These are phyloP conservation scores for Boloria euphrosyne DNA, from an alignment of 2,888 invertebrate genomes.

Conservation along the genomic window DNA sequence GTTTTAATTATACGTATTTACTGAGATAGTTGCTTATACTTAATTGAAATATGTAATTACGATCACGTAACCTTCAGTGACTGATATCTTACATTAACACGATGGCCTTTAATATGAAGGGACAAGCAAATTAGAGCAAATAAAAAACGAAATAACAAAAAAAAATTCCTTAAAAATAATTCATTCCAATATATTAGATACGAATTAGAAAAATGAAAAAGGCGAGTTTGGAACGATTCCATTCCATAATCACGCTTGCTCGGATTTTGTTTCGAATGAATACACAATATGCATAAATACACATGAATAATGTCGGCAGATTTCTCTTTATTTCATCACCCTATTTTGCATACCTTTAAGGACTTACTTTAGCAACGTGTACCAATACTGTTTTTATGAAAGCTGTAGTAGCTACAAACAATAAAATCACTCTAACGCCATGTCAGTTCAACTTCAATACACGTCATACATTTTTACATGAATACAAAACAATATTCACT, in stretches of 20 bases:
- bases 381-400: constrained; percentile 12
- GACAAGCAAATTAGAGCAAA: background rate
- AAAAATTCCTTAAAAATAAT: background rate
- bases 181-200: background rate
- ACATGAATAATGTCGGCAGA: constrained; percentile 13
- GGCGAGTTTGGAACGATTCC: too few species aligned
- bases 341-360: constrained; percentile 26
- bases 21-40: constrained; percentile 2
- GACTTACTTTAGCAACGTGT: constrained; percentile 10
- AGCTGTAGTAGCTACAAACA: background rate
- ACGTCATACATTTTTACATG: background rate
- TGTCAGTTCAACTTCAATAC: background rate
- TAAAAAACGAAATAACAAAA: background rate
- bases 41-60: background rate
- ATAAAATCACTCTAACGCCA: background rate
- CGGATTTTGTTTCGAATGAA: background rate
- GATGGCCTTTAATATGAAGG: too few species aligned
- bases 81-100: background rate
- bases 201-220: background rate
- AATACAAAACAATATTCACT: too few species aligned
- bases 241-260: background rate
- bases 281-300: constrained; percentile 12
- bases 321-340: constrained; percentile 35
- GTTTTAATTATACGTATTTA: constrained; percentile 8
- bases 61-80: background rate